Evolutionary conservation across 2,113 vertebrate genomes (phyloP), one percentile per base, ranked within the genome.

Genomic region (Desmodus rotundus): DNA sequence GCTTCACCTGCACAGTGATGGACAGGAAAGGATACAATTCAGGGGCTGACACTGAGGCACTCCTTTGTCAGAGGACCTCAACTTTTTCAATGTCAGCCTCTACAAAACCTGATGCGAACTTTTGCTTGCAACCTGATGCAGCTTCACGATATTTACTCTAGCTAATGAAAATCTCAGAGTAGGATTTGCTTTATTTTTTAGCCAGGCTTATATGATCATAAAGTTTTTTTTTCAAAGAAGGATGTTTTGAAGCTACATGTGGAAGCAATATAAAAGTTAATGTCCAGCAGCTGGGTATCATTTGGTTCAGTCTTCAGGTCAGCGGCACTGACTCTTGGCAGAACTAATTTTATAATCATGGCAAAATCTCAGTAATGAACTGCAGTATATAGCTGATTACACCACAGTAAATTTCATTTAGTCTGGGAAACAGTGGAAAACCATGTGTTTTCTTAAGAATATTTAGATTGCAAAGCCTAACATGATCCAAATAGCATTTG

Each of bases 1-100:
- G 99, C 99, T 99, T 99, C 99, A 99, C 99, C 99, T 99, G 99
- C 99, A 98, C 98, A 99, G 98, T 99, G 99, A 99, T 98, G 98
- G 99, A 99, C 99, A 99, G 99, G 99, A 99, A 99, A 99, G 99
- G 99, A 99, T 99, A 99, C 99, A 98, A 94, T 99, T 98, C 98
- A 99, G 99, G 98, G 98, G 95, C 99, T 99, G 99, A 99, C 99
- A 99, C 98, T 92, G 98, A 99, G 98, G 98, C 97, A 98, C 98
- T 98, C 98, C 98, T 99, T 99, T 99, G 98, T 98, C 98, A 98
- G 97, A 97, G 96, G 98, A 97, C 95, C 98, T 98, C 98, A 98
- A 98, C 98, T 99, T 99, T 98, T 98, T 99, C 99, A 99, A 98
- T 99, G 99, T 99, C 99, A 99, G 98, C 98, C 65, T 73, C 92